These are phyloP conservation scores for Heliconius congener DNA, from an alignment of 1,140 invertebrate genomes.

Conservation along the genomic window DNA sequence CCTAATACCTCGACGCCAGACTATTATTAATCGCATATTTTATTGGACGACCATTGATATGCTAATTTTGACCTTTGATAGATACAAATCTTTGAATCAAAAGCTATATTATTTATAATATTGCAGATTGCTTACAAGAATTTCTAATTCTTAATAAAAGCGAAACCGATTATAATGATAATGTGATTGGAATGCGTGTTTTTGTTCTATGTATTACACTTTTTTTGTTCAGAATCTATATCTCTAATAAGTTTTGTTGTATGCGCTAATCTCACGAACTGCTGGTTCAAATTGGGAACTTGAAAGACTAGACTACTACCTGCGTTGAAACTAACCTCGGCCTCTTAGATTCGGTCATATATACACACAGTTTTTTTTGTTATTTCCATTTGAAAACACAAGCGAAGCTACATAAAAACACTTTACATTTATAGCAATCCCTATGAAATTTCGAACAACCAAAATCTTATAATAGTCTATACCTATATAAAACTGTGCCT, in stretches of 20 bases:
- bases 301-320: too few relatives aligned
- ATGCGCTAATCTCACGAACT: too few relatives aligned
- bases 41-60: constrained; percentile 10
- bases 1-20: constrained; percentile 4
- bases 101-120: not conserved
- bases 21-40: constrained; percentile 7
- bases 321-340: too few relatives aligned
- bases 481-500: not conserved
- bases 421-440: not conserved
- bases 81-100: not conserved
- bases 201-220: too few relatives aligned
- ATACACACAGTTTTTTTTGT: too few relatives aligned
- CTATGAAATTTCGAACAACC: not conserved
- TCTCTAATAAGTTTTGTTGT: too few relatives aligned
- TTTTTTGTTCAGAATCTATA: too few relatives aligned
- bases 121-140: constrained; percentile 9
- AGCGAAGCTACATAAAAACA: too few relatives aligned
- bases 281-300: too few relatives aligned
- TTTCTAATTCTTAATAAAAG: constrained; percentile 4
- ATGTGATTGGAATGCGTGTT: not conserved
- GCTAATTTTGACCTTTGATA: constrained; percentile 11
- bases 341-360: too few relatives aligned
- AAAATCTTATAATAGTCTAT: not conserved
- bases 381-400: too few relatives aligned
- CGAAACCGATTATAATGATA: not conserved